A percentile compares a stretch with the other conserved stretches of the same genome.
Evolutionary conservation across 1,140 invertebrate species (phyloP).

Genomic region (Grapholita molesta): DNA sequence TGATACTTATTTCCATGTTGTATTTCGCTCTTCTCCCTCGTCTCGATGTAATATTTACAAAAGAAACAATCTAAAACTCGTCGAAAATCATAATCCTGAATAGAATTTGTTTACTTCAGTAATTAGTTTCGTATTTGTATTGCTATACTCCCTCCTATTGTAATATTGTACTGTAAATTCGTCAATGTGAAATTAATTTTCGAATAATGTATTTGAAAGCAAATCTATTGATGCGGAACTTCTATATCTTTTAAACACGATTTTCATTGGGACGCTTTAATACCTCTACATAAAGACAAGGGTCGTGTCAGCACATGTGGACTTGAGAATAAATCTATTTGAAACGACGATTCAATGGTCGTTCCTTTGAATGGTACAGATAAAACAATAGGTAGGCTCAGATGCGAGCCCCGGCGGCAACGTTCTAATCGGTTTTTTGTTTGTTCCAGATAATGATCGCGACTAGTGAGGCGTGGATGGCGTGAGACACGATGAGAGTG

Average conservation of each 20-base stretch:
- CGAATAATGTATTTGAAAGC: background rate
- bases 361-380: background rate
- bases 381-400: constrained; percentile 6
- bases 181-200: background rate
- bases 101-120: background rate
- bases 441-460: constrained; percentile 73
- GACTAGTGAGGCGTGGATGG: constrained; percentile 42
- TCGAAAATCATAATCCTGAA: background rate
- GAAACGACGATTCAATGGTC: background rate
- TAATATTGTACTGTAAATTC: background rate
- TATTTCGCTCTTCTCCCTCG: background rate
- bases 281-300: background rate
- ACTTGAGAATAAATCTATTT: constrained; percentile 1
- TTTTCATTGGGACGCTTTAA: background rate
- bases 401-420: background rate
- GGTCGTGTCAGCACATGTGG: background rate
- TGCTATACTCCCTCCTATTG: background rate
- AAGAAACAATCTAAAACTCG: background rate
- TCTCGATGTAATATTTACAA: constrained; percentile 3
- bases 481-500: constrained; percentile 69
- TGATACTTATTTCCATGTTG: background rate
- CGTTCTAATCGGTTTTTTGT: constrained; percentile 36
- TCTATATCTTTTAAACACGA: background rate
- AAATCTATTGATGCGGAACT: background rate
- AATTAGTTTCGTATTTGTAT: background rate